Evolutionary conservation across 2,113 vertebrate genomes (phyloP).

Genomic region (Eublepharis macularius): DNA sequence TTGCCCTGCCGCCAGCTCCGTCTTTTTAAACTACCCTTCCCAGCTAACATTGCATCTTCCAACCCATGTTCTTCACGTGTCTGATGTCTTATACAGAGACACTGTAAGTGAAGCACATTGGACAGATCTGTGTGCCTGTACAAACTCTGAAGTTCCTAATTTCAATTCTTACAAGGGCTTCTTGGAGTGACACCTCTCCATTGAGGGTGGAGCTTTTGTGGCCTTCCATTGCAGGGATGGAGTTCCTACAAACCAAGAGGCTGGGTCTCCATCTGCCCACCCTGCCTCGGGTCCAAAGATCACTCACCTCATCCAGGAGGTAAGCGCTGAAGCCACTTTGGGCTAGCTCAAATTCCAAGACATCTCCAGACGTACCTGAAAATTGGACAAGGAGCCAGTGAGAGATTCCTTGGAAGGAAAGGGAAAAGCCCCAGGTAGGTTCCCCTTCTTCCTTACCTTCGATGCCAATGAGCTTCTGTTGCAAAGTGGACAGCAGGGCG

Average conservation of each 20-base stretch:
- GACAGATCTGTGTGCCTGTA: too few relatives aligned
- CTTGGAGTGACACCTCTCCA: neutral
- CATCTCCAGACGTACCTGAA: conserved; percentile 72
- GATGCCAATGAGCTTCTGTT: conserved; percentile 69
- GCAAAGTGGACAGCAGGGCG: conserved; percentile 68
- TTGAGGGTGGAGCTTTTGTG: neutral
- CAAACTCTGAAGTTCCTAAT: too few relatives aligned
- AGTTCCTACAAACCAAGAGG: neutral
- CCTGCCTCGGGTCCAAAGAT: neutral
- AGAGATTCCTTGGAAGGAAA: neutral
- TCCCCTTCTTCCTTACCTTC: conserved; percentile 69
- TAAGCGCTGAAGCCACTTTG: conserved; percentile 78
- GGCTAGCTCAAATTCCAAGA: conserved; percentile 73
- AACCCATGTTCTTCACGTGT: too few relatives aligned
- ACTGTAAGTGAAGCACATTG: too few relatives aligned
- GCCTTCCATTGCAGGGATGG: neutral
- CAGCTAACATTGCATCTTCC: too few relatives aligned
- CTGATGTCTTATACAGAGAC: too few relatives aligned
- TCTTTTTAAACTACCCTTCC: too few relatives aligned
- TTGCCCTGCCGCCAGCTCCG: too few relatives aligned
- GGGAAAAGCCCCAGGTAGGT: neutral
- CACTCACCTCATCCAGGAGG: conserved; percentile 69
- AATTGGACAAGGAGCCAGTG: conserved; percentile 7
- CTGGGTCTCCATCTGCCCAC: neutral
- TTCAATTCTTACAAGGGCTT: too few relatives aligned